Conservation (phyloP, 1,140 invertebrate species). For the Zeugodacus cucurbitae region DNA sequence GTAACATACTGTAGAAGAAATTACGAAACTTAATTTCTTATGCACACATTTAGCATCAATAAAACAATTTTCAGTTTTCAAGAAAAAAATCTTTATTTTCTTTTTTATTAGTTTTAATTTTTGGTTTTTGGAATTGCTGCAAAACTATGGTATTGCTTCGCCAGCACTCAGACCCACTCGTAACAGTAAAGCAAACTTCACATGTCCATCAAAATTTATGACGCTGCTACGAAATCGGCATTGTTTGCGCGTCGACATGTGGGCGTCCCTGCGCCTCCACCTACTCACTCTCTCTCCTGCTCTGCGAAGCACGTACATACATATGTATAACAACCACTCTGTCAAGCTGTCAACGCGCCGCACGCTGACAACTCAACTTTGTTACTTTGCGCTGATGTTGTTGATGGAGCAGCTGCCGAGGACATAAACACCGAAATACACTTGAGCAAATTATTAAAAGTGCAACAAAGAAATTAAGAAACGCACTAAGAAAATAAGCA, state of each 20-base stretch:
- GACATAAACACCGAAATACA: neutral
- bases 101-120: too few relatives aligned
- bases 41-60: too few relatives aligned
- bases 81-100: too few relatives aligned
- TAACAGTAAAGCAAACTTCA: neutral
- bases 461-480: conserved; percentile 14
- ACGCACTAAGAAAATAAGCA: neutral
- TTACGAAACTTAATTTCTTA: too few relatives aligned
- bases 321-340: neutral
- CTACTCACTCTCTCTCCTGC: neutral
- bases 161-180: neutral
- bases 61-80: too few relatives aligned
- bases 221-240: neutral
- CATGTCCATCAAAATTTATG: neutral
- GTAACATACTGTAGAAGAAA: too few relatives aligned
- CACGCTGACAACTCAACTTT: conserved; percentile 21
- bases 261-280: neutral
- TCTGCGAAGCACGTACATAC: neutral
- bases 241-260: neutral
- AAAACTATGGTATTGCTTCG: neutral
- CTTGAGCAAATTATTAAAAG: neutral
- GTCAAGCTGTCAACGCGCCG: conserved; percentile 28
- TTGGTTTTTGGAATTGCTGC: neutral
- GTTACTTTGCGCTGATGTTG: neutral
- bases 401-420: conserved; percentile 1